Evolutionary conservation across 2,888 invertebrate species (phyloP).

Genomic region (Cetonia aurata): DNA sequence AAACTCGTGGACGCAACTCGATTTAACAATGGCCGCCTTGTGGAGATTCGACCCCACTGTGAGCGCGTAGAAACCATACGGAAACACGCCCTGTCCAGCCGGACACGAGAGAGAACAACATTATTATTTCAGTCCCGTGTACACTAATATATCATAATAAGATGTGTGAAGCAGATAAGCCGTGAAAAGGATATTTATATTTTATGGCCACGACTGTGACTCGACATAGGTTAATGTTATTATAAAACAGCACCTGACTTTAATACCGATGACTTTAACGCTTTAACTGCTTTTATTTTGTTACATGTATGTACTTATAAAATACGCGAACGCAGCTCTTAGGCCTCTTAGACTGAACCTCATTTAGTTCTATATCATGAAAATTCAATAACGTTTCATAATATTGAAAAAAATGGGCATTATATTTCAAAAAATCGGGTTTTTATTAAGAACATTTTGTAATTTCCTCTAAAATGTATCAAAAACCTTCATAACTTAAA

Average conservation of each 20-base stretch:
- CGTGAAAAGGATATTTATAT: slow-evolving; percentile 39
- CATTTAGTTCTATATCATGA: no score
- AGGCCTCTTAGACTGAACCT: no score
- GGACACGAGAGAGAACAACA: slow-evolving; percentile 37
- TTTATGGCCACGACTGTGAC: slow-evolving; percentile 32
- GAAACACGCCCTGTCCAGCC: slow-evolving; percentile 33
- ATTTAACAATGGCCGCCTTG: slow-evolving; percentile 56
- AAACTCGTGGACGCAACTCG: slow-evolving; percentile 10
- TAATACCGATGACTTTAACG: slow-evolving; percentile 5
- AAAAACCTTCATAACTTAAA: no score
- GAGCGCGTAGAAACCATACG: slow-evolving; percentile 23
- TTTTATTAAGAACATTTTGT: no score
- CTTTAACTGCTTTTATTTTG: slow-evolving; percentile 15
- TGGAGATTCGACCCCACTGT: slow-evolving; percentile 41
- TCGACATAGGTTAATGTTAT: slow-evolving; percentile 35
- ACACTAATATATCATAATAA: slow-evolving; percentile 36
- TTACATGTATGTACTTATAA: background rate
- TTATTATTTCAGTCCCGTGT: slow-evolving; percentile 37
- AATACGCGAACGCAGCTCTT: background rate
- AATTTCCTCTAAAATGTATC: no score
- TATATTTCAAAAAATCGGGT: no score
- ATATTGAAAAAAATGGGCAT: no score
- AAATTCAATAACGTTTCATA: no score
- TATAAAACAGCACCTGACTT: slow-evolving; percentile 37
- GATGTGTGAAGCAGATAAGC: slow-evolving; percentile 36